Conservation (phyloP, 1,140 invertebrate genomes). For the Drosophila takahashii region DNA sequence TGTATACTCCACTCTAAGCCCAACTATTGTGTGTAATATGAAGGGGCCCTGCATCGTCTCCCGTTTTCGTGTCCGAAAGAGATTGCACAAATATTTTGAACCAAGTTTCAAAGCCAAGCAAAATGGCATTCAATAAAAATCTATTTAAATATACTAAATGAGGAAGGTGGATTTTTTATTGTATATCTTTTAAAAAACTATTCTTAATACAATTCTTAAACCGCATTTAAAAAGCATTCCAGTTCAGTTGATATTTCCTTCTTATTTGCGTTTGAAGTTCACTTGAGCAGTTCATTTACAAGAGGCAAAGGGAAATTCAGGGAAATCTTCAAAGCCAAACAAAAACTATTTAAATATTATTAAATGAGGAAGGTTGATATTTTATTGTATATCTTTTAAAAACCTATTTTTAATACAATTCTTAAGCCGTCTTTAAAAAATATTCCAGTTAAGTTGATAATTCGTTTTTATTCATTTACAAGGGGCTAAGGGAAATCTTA, state of each 20-base stretch:
- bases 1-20: conserved; percentile 55
- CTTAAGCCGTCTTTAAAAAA: background rate
- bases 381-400: background rate
- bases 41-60: conserved; percentile 1
- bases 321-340: conserved; percentile 42
- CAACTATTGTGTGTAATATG: conserved; percentile 21
- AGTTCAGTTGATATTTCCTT: background rate
- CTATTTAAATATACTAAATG: conserved; percentile 50
- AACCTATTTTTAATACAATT: too few species aligned
- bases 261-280: too few species aligned
- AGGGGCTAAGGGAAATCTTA: conserved; percentile 9
- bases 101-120: conserved; percentile 52
- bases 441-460: background rate
- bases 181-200: background rate
- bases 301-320: background rate
- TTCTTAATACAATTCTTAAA: too few species aligned
- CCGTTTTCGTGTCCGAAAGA: conserved; percentile 20
- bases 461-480: conserved; percentile 29
- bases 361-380: background rate
- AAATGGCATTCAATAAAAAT: conserved; percentile 66
- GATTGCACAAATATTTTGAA: conserved; percentile 50
- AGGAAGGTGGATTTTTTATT: conserved; percentile 4
- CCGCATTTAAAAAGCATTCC: background rate
- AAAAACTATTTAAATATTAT: conserved; percentile 61
- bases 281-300: too few species aligned